Base-by-base conservation (phyloP, 2,888 invertebrate genomes). In the Drosophila merina region DNA sequence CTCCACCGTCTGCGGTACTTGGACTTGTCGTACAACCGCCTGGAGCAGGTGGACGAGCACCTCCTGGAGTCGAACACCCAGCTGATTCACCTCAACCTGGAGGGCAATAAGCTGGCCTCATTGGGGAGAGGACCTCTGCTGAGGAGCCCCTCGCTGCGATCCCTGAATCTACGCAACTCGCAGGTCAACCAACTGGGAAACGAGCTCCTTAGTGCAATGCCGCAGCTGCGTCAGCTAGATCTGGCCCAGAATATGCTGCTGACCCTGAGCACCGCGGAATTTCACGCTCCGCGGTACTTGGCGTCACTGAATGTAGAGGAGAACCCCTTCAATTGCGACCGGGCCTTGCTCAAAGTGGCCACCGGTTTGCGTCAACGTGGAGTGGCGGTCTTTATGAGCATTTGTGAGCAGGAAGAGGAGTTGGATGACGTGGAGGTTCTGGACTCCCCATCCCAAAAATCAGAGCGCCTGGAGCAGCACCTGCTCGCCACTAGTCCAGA, bases 191-290 rank as follows among this genome's bases (percentile, higher is more conserved):
- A 93, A 10, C 76, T 95, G 49, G 93, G 93, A 4, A 89, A 91
- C 0, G 90, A 93, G 48, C 78, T 93, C 7, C 94, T 95, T 67
- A 91, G 89, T 7, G 91, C 93, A 52, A 60, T 95, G 49, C 93
- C 94, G 0, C 93, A 93, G 72, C 86, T 95, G 25, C 92, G 91
- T 52, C 92, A 93, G 54, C 79, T 95, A 56, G 94, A 95, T 87
- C 81, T 95, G 56, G 93, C 94, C 14, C 93, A 93, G 74, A 95
- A 95, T 82, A 93, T 93, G 72, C 90, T 95, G 71, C 92, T 93
- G 10, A 92, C 93, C 4, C 69, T 95, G 0, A 92, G 91, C 55
- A 80, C 92, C 0, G 92, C 92, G 26, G 91, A 93, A 0, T 90
- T 95, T 4, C 88, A 92, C 56, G 92, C 93, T 0, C 79, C 94